Conservation (phyloP, 2,113 vertebrate genomes). For the Tylochromis polylepis region DNA sequence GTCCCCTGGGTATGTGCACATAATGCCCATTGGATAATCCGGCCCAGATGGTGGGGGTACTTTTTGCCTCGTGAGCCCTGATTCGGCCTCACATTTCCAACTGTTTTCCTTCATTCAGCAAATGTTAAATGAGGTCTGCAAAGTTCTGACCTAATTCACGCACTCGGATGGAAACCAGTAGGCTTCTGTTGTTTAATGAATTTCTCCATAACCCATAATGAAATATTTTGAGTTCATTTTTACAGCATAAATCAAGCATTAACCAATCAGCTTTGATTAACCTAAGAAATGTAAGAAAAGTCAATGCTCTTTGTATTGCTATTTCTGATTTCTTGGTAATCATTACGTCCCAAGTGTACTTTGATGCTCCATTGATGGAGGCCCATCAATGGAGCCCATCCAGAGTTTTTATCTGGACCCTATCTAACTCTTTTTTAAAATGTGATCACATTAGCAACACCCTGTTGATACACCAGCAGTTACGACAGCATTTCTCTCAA, state of each 20-base stretch:
- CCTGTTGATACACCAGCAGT: background rate
- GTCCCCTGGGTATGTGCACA: background rate
- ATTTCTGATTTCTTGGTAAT: background rate
- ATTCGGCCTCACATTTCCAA: background rate
- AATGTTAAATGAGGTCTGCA: constrained; percentile 27
- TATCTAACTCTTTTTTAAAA: background rate
- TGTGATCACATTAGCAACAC: accelerated
- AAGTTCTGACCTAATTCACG: constrained; percentile 36
- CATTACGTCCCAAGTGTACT: background rate
- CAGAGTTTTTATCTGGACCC: background rate
- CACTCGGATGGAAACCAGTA: background rate
- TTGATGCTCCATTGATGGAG: background rate
- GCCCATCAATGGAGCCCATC: background rate
- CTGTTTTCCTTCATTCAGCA: background rate
- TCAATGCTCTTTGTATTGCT: background rate
- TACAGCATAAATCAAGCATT: background rate
- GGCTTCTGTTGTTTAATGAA: background rate
- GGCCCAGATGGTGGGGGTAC: background rate
- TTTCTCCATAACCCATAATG: background rate
- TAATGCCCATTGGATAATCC: background rate
- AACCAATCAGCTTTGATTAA: background rate
- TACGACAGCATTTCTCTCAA: background rate
- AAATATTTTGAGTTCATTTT: background rate
- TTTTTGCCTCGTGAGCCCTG: background rate
- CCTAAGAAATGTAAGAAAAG: background rate